These are phyloP conservation scores for Myotis planiceps DNA, from an alignment of 2,797 vertebrate genomes.

Conservation along the genomic window DNA sequence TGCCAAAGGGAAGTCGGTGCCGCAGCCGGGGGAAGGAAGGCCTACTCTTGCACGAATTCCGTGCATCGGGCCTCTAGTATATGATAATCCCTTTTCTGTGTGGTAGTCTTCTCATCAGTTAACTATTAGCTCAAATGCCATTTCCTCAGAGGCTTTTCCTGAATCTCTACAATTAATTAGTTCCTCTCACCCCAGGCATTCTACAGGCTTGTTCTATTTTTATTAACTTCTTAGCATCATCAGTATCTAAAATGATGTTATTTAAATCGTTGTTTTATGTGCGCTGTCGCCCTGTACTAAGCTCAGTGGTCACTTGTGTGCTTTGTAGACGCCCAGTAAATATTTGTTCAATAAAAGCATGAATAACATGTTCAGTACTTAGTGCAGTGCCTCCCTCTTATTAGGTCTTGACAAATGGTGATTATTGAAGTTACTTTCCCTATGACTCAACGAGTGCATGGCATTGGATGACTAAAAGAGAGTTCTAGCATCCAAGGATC, in stretches of 20 bases:
- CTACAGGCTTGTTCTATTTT: background rate
- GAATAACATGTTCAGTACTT: background rate
- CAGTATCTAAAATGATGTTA: background rate
- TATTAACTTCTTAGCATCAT: background rate
- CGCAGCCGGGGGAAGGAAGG: too few relatives aligned
- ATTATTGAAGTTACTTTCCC: background rate
- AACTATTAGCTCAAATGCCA: background rate
- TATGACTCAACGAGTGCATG: background rate
- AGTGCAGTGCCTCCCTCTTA: background rate
- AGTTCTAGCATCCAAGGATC: background rate
- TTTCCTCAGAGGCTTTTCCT: slow-evolving; percentile 9
- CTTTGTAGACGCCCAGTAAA: background rate
- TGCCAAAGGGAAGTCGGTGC: too few relatives aligned
- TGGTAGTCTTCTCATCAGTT: background rate
- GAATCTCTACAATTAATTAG: background rate
- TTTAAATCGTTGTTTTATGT: background rate
- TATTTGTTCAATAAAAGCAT: background rate
- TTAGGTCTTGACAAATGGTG: background rate
- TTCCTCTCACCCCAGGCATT: background rate
- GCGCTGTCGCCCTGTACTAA: background rate
- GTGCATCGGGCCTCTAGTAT: background rate
- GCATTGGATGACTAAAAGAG: background rate
- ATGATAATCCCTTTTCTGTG: background rate
- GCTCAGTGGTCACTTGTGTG: background rate
- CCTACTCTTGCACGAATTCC: too few relatives aligned